Evolutionary conservation across 2,797 vertebrate genomes (phyloP).

Genomic region (Gallinago solitaria): DNA sequence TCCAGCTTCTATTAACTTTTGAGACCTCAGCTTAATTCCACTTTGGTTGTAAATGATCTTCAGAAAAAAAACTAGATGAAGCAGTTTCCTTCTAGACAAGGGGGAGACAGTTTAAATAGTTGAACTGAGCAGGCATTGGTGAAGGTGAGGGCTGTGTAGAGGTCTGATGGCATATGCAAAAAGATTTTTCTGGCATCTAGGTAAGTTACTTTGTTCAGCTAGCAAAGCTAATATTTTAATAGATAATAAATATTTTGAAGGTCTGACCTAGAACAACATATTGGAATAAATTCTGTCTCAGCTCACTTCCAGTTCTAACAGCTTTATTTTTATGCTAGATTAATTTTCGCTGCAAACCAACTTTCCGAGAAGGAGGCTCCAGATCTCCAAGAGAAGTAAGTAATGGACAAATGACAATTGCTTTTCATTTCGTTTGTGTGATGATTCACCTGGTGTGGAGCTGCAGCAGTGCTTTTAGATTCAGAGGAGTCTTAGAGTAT

Average conservation of each 20-base stretch:
- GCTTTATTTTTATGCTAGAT: slow-evolving; percentile 82
- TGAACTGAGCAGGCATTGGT: neutral
- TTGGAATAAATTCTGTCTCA: neutral
- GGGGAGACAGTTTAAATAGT: neutral
- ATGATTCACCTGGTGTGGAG: neutral
- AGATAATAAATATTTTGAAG: neutral
- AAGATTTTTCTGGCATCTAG: neutral
- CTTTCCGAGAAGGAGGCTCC: slow-evolving; percentile 93
- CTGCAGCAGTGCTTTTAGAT: neutral
- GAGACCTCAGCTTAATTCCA: neutral
- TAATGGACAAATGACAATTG: neutral
- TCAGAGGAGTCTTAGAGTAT: neutral
- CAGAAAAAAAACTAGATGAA: neutral
- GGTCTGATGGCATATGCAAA: neutral
- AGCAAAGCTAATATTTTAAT: neutral
- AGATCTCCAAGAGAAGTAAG: slow-evolving; percentile 93
- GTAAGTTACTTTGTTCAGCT: neutral
- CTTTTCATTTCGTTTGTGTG: neutral
- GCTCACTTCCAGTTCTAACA: slow-evolving; percentile 1
- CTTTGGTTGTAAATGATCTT: neutral
- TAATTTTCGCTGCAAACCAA: slow-evolving; percentile 97
- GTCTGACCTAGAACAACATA: neutral
- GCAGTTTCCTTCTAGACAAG: neutral
- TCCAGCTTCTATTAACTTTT: neutral
- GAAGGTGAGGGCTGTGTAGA: neutral